A percentile compares a stretch with the other conserved stretches of the same genome.
These are phyloP conservation scores for Scaeva pyrastri DNA, from an alignment of 2,888 invertebrate genomes.

Conservation along the genomic window DNA sequence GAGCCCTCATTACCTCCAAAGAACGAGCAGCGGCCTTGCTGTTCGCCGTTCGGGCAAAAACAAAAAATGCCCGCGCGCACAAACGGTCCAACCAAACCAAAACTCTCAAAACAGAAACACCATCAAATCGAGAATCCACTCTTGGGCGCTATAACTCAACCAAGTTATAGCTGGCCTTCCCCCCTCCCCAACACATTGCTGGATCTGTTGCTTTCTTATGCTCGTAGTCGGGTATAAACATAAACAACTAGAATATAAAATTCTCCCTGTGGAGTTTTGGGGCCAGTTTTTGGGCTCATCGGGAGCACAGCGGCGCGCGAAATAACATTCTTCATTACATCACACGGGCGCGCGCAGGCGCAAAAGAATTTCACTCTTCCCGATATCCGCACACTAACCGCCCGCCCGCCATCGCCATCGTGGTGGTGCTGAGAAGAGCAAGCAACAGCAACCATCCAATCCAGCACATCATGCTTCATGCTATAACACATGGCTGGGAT, in stretches of 20 bases:
- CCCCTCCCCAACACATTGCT: background rate
- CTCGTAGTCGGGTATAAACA: background rate
- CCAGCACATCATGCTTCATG: background rate
- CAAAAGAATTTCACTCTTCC: slow-evolving; percentile 46
- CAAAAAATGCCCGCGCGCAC: slow-evolving; percentile 12
- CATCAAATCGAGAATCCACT: slow-evolving; percentile 46
- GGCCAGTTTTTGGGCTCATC: slow-evolving; percentile 49
- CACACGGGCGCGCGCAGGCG: slow-evolving; percentile 58
- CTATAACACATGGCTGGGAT: slow-evolving; percentile 16
- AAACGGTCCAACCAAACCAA: slow-evolving; percentile 59
- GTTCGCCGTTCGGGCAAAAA: background rate
- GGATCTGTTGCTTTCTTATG: background rate
- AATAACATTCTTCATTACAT: slow-evolving; percentile 67
- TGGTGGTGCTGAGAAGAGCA: background rate
- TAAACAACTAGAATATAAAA: background rate
- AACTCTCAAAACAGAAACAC: slow-evolving; percentile 27
- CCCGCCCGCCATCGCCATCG: background rate
- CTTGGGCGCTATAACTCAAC: slow-evolving; percentile 62
- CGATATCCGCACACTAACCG: slow-evolving; percentile 2
- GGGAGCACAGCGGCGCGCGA: slow-evolving; percentile 65
- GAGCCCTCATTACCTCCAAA: slow-evolving; percentile 72
- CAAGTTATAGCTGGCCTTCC: slow-evolving; percentile 9
- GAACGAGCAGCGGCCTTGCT: slow-evolving; percentile 63
- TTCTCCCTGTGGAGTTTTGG: slow-evolving; percentile 54
- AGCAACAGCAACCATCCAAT: background rate